Percentiles rank a stretch among this genome's conserved stretches.
Conservation (phyloP, 2,113 vertebrate species). For the Gavialis gangeticus region DNA sequence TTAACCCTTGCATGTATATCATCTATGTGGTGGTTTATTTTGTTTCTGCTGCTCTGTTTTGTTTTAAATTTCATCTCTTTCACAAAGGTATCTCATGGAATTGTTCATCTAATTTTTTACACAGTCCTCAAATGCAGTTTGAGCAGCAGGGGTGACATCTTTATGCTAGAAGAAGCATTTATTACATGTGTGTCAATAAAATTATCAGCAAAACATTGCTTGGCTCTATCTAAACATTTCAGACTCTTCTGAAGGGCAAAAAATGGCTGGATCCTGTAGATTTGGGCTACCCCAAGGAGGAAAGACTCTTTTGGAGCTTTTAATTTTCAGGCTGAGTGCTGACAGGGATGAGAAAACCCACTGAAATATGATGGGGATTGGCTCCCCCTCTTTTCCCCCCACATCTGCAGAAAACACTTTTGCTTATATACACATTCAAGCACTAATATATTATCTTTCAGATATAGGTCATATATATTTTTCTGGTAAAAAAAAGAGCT, state of each 20-base stretch:
- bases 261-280: background rate
- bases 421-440: background rate
- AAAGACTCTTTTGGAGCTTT: too few relatives aligned
- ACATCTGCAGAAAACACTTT: background rate
- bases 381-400: accelerated
- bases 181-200: background rate
- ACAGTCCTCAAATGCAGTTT: background rate
- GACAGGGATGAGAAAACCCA: background rate
- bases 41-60: too few relatives aligned
- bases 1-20: too few relatives aligned
- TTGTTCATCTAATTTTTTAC: background rate
- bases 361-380: background rate
- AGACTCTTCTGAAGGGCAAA: too few relatives aligned
- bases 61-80: background rate
- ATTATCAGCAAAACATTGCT: background rate
- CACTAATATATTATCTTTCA: background rate
- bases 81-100: background rate
- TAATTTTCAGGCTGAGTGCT: background rate
- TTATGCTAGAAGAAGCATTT: background rate
- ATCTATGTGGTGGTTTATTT: too few relatives aligned
- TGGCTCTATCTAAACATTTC: background rate
- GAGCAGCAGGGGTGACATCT: background rate
- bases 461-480: background rate
- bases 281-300: background rate
- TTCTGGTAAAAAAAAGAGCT: background rate